phyloP scores from a whole-genome alignment of 1,140 invertebrate species.

The Agraylea sexmaculata region DNA sequence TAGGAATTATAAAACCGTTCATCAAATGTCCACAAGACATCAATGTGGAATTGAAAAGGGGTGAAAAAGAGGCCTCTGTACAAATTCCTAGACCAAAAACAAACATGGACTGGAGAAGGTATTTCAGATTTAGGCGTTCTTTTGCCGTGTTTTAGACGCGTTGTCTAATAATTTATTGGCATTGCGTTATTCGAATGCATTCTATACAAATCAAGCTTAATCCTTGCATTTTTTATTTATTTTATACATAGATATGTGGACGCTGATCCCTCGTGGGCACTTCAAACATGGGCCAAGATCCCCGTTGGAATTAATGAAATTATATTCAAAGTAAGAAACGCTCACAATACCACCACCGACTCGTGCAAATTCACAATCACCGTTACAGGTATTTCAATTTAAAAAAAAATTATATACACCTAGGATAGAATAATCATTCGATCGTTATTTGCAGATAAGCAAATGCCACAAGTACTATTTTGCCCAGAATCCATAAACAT shows the following conservation, averaged over 20 bases:
- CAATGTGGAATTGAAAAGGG: constrained; percentile 41
- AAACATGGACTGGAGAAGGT: constrained; percentile 54
- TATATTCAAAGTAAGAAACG: constrained; percentile 48
- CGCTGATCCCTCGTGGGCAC: constrained; percentile 50
- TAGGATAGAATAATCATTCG: background rate
- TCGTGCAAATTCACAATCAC: constrained; percentile 50
- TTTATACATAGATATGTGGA: constrained; percentile 42
- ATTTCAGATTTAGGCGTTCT: constrained; percentile 15
- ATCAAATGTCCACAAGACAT: constrained; percentile 53
- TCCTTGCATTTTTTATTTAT: constrained; percentile 8
- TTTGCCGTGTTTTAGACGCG: background rate
- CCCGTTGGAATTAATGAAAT: constrained; percentile 45
- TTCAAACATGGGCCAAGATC: constrained; percentile 48
- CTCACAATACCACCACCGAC: constrained; percentile 41
- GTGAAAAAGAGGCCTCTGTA: constrained; percentile 41
- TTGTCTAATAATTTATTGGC: background rate
- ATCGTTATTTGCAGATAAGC: constrained; percentile 21
- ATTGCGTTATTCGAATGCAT: constrained; percentile 8
- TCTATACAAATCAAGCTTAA: constrained; percentile 7
- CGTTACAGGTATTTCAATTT: constrained; percentile 39
- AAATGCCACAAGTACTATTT: constrained; percentile 42
- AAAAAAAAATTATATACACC: constrained; percentile 1
- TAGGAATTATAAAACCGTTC: constrained; percentile 38
- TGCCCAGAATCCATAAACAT: constrained; percentile 56
- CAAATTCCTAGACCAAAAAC: constrained; percentile 51